Conservation (phyloP, 2,113 vertebrate genomes). For the Calidris pygmaea region DNA sequence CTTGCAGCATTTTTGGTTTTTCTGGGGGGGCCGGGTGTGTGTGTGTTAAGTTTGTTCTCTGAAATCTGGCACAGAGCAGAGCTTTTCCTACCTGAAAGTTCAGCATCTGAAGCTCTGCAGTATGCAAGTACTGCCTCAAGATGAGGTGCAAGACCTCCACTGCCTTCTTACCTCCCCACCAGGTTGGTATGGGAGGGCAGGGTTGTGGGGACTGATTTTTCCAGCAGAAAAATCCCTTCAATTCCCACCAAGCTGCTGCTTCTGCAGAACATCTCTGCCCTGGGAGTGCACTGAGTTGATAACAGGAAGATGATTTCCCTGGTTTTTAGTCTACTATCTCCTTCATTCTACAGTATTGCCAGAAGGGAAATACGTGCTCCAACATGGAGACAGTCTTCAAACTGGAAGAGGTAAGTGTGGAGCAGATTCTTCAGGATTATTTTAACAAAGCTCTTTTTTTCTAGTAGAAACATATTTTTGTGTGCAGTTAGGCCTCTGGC, state of each 20-base stretch:
- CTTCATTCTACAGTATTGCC: constrained; percentile 24
- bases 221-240: constrained; percentile 30
- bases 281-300: background rate
- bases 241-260: constrained; percentile 42
- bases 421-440: background rate
- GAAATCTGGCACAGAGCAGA: background rate
- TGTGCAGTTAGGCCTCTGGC: background rate
- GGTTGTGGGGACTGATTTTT: constrained; percentile 47
- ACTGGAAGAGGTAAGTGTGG: constrained; percentile 3
- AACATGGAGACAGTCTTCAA: too few relatives aligned
- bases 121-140: background rate
- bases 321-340: constrained; percentile 1
- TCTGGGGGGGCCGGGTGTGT: background rate
- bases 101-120: background rate
- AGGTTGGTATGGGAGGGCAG: constrained; percentile 61
- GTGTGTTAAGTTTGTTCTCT: background rate
- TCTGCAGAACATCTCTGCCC: constrained; percentile 49
- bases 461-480: background rate
- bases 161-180: background rate
- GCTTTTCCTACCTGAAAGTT: background rate
- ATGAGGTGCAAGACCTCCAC: background rate
- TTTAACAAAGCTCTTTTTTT: background rate
- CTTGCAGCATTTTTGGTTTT: background rate
- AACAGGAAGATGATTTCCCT: background rate
- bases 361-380: constrained; percentile 26